phyloP scores from a whole-genome alignment of 1,140 invertebrate species.

The Coptotermes formosanus region DNA sequence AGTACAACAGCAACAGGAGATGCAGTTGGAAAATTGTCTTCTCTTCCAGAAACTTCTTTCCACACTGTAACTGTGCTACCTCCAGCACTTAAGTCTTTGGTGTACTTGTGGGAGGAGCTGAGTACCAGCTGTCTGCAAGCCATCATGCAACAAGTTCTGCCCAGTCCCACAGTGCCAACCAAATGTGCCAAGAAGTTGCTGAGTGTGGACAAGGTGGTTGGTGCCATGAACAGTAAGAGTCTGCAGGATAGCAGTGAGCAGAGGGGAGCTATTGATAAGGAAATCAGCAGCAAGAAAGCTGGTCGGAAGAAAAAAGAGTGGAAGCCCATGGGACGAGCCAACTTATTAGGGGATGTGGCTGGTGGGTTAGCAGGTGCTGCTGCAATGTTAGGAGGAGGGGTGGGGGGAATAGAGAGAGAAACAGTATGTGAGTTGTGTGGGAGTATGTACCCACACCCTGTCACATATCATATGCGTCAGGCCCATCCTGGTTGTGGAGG shows the following conservation, averaged over 20 bases:
- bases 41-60: constrained; percentile 42
- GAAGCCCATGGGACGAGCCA: constrained; percentile 42
- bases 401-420: constrained; percentile 50
- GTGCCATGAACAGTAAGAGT: background rate
- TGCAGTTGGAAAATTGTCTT: constrained; percentile 21
- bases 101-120: constrained; percentile 88
- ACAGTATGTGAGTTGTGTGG: constrained; percentile 87
- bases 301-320: constrained; percentile 61
- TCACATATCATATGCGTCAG: constrained; percentile 89
- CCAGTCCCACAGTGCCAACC: constrained; percentile 45
- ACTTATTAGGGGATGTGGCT: constrained; percentile 22
- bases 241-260: background rate
- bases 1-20: constrained; percentile 25
- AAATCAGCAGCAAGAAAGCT: constrained; percentile 53
- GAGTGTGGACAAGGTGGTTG: background rate
- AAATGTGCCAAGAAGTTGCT: background rate
- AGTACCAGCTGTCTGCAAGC: constrained; percentile 66
- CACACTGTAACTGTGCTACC: constrained; percentile 73
- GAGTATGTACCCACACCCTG: constrained; percentile 68
- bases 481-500: constrained; percentile 87
- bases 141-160: constrained; percentile 57
- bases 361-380: background rate
- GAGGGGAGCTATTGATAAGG: constrained; percentile 38
- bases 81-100: constrained; percentile 78
- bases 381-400: background rate